Conservation (phyloP, 2,113 vertebrate genomes). For the Cyanoderma ruficeps region DNA sequence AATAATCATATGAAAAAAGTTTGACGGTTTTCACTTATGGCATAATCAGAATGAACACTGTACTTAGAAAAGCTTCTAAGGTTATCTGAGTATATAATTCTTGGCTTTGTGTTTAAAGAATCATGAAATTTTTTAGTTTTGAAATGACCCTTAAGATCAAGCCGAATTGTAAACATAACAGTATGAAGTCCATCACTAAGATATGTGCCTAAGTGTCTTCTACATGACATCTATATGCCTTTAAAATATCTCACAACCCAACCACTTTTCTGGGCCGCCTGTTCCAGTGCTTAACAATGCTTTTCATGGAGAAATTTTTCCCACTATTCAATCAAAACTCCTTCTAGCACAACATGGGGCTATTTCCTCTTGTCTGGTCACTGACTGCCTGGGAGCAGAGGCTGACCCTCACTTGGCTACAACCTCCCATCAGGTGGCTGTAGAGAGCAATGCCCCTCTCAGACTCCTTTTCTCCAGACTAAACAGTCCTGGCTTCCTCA, state of each 20-base stretch:
- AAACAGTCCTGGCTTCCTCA: background rate
- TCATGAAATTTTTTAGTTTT: background rate
- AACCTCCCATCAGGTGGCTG: background rate
- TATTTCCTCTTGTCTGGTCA: accelerated
- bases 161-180: accelerated
- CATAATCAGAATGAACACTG: background rate
- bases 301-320: background rate
- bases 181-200: background rate
- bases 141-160: background rate
- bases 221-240: background rate
- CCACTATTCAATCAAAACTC: background rate
- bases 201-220: background rate
- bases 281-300: background rate
- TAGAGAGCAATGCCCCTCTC: background rate
- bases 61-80: background rate
- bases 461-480: background rate
- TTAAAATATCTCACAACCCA: background rate
- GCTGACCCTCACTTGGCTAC: background rate
- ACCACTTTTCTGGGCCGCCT: background rate
- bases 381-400: background rate
- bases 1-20: background rate
- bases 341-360: background rate
- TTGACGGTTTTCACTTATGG: background rate
- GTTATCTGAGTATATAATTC: background rate
- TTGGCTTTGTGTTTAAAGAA: background rate